These are phyloP conservation scores for Drosophila borealis DNA, from an alignment of 2,888 invertebrate species.

Conservation along the genomic window DNA sequence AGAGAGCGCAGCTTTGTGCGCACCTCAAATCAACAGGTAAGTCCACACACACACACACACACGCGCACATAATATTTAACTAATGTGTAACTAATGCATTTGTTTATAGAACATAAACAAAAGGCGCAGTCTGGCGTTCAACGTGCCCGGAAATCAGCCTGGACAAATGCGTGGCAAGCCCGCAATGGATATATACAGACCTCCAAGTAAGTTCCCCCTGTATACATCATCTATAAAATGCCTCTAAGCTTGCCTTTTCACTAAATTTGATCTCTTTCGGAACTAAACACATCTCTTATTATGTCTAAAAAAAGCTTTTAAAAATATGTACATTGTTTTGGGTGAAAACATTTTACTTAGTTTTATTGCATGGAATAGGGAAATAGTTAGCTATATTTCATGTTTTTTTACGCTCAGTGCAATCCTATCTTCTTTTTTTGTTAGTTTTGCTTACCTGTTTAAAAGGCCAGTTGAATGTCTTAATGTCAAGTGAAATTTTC, in stretches of 20 bases:
- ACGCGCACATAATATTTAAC: background rate
- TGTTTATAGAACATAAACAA: constrained; percentile 87
- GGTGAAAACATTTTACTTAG: background rate
- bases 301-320: too few species aligned
- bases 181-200: constrained; percentile 94
- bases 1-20: constrained; percentile 90
- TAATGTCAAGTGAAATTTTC: too few species aligned
- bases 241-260: constrained; percentile 22
- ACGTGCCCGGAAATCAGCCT: constrained; percentile 85
- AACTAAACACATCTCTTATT: background rate
- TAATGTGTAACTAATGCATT: background rate
- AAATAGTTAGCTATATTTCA: too few species aligned
- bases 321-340: too few species aligned
- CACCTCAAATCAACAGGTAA: constrained; percentile 86
- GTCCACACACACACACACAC: background rate
- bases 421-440: too few species aligned
- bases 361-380: background rate
- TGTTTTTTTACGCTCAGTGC: too few species aligned
- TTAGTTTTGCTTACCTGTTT: too few species aligned
- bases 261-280: background rate
- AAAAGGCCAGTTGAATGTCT: too few species aligned
- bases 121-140: constrained; percentile 90
- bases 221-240: background rate
- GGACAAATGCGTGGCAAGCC: constrained; percentile 88
- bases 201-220: constrained; percentile 89